Percentiles rank a stretch among this genome's conserved stretches.
These are phyloP conservation scores for Epinephelus coioides DNA, from an alignment of 2,797 vertebrate genomes.

Conservation along the genomic window DNA sequence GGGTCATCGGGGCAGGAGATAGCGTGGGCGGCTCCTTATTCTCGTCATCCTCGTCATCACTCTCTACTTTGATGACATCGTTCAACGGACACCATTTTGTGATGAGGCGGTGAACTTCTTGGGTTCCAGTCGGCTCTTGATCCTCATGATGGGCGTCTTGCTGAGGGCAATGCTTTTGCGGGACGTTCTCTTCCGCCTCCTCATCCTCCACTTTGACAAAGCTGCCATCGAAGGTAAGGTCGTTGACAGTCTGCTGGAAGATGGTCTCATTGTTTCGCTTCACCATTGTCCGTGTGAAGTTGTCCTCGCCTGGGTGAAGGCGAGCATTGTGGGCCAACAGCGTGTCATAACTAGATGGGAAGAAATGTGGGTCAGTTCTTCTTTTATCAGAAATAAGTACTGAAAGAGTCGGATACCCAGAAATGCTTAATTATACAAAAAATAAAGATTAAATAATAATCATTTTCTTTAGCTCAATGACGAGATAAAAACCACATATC, in stretches of 20 bases:
- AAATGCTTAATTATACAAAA: background rate
- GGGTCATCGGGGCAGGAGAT: constrained; percentile 64
- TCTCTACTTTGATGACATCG: constrained; percentile 83
- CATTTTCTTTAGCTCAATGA: too few relatives aligned
- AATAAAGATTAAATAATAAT: too few relatives aligned
- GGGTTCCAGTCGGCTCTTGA: constrained; percentile 89
- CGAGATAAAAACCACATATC: too few relatives aligned
- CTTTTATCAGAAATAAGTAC: too few relatives aligned
- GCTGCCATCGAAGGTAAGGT: constrained; percentile 92
- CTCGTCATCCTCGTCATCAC: constrained; percentile 84
- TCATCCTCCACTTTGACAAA: constrained; percentile 90
- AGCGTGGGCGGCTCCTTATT: constrained; percentile 80
- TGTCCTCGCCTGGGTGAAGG: constrained; percentile 92
- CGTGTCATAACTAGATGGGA: constrained; percentile 83
- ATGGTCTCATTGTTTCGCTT: constrained; percentile 92
- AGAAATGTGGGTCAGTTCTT: background rate
- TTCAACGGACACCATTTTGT: constrained; percentile 78
- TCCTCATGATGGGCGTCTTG: constrained; percentile 99
- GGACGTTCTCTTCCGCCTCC: constrained; percentile 71
- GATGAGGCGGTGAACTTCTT: constrained; percentile 90
- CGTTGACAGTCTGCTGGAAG: constrained; percentile 93
- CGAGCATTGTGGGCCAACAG: constrained; percentile 92
- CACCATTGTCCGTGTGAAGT: constrained; percentile 92
- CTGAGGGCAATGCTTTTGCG: constrained; percentile 91
- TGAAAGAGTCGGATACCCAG: too few relatives aligned